A percentile compares a stretch with the other conserved stretches of the same genome.
Evolutionary conservation across 2,797 vertebrate genomes (phyloP).

Genomic region (Diplodus sargus): DNA sequence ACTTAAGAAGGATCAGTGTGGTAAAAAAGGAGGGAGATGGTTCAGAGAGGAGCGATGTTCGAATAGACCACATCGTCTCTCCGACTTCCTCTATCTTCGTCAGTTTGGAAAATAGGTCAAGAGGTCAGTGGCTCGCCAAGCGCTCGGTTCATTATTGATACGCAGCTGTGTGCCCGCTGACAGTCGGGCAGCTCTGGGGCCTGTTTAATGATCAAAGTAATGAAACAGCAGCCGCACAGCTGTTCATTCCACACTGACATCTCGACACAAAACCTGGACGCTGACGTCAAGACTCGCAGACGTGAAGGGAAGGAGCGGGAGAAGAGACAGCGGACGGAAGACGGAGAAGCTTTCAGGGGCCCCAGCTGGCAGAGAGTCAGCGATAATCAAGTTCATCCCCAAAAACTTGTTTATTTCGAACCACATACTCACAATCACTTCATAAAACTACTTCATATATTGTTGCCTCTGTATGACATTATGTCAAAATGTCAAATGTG

Average conservation of each 20-base stretch:
- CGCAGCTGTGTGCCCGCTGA: constrained; percentile 39
- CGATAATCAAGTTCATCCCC: no score
- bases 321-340: not conserved
- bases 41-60: not conserved
- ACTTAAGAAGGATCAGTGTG: no score
- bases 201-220: constrained; percentile 52
- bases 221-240: constrained; percentile 58
- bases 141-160: constrained; percentile 21
- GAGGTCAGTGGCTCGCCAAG: constrained; percentile 33
- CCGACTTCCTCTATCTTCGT: not conserved
- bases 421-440: no score
- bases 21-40: not conserved
- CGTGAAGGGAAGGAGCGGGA: not conserved
- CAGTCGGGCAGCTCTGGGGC: constrained; percentile 33
- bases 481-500: no score
- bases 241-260: constrained; percentile 49
- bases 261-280: constrained; percentile 32
- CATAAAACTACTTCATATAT: no score
- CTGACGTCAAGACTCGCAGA: constrained; percentile 4
- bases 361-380: no score
- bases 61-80: not conserved
- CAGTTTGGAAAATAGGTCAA: constrained; percentile 45
- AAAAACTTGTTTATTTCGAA: no score
- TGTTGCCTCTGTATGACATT: no score
- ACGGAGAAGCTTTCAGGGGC: not conserved